Evolutionary conservation across 35 echinoderm and acorn worm genomes (phyloP).

Genomic region (Stichopus chloronotus): DNA sequence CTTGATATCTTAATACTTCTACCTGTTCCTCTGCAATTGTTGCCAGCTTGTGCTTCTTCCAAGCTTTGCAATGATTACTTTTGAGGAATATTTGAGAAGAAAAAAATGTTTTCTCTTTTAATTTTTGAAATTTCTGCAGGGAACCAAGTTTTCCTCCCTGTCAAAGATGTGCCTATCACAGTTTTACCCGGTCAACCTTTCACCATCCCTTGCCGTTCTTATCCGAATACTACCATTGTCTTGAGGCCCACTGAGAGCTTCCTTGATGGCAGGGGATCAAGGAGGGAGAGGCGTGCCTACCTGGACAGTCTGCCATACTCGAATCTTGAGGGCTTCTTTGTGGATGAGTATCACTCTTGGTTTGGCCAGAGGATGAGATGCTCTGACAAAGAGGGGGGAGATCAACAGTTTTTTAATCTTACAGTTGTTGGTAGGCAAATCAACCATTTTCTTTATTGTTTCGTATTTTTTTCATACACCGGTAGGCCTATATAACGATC

Average conservation of each 20-base stretch:
- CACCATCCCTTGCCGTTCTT: constrained; percentile 41
- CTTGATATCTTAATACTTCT: too few species aligned
- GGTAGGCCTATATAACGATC: too few species aligned
- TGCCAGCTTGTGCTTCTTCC: too few species aligned
- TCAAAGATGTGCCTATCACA: background rate
- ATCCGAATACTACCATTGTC: constrained; percentile 11
- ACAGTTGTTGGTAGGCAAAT: constrained; percentile 32
- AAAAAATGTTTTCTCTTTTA: too few species aligned
- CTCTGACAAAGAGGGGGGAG: background rate
- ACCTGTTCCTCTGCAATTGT: too few species aligned
- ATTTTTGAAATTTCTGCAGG: background rate
- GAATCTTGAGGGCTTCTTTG: constrained; percentile 3
- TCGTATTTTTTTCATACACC: background rate
- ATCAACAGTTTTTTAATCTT: constrained; percentile 21
- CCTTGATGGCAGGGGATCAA: background rate
- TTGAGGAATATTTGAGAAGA: too few species aligned
- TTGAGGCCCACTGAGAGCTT: constrained; percentile 21
- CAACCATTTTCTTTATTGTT: background rate
- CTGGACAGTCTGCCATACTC: constrained; percentile 26
- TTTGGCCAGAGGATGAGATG: constrained; percentile 42
- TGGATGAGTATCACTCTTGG: constrained; percentile 35
- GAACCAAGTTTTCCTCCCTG: constrained; percentile 8
- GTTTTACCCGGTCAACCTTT: constrained; percentile 45
- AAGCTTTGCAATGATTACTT: too few species aligned
- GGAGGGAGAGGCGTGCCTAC: constrained; percentile 14